Evolutionary conservation across 2,113 vertebrate genomes (phyloP).

Genomic region (Brachypteracias leptosomus): DNA sequence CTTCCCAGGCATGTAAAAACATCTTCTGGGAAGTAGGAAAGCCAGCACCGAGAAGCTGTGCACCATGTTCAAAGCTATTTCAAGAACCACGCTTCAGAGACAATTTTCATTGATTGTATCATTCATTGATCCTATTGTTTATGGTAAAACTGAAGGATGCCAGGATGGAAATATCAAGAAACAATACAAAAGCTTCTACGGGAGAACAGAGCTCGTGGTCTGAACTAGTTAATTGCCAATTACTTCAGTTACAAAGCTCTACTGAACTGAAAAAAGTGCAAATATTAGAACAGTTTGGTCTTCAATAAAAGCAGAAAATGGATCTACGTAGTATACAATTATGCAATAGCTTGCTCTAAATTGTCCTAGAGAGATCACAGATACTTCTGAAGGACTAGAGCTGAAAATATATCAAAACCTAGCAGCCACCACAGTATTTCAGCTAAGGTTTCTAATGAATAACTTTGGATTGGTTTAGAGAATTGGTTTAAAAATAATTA

Average conservation of each 20-base stretch:
- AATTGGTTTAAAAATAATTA: neutral
- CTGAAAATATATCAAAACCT: neutral
- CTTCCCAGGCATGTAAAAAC: neutral
- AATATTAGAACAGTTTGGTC: neutral
- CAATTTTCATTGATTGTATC: neutral
- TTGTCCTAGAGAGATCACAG: neutral
- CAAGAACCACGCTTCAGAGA: neutral
- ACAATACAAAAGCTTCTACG: neutral
- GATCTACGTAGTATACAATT: neutral
- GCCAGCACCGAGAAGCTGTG: neutral
- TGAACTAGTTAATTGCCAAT: neutral
- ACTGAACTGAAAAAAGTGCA: neutral
- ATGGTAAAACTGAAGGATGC: neutral
- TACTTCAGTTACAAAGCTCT: neutral
- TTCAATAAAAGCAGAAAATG: neutral
- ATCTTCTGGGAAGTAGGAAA: neutral
- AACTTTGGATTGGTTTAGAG: neutral
- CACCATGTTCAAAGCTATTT: neutral
- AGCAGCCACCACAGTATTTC: neutral
- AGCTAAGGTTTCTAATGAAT: neutral
- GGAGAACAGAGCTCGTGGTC: neutral
- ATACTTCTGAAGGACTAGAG: neutral
- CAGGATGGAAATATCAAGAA: neutral
- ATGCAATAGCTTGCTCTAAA: neutral
- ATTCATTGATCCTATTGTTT: neutral